phyloP scores from a whole-genome alignment of 2,888 invertebrate species.

The Drosophila lacicola region DNA sequence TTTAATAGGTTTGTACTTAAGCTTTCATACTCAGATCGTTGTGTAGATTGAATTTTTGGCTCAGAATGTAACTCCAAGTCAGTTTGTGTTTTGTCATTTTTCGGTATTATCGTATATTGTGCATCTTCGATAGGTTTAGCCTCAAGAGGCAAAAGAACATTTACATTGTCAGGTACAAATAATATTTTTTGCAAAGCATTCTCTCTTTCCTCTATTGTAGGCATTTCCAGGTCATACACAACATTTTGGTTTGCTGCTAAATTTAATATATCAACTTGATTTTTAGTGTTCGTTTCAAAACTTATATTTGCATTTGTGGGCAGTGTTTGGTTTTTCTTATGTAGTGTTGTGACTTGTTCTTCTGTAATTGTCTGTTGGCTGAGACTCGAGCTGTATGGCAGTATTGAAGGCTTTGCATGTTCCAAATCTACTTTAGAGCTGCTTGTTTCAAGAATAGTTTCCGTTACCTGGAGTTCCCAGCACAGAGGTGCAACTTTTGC shows the following conservation, averaged over 20 bases:
- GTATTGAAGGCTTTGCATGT: conserved; percentile 47
- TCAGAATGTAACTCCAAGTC: conserved; percentile 28
- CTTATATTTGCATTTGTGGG: conserved; percentile 38
- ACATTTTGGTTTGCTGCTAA: conserved; percentile 7
- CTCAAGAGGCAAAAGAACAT: conserved; percentile 13
- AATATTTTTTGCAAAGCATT: conserved; percentile 29
- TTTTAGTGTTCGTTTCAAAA: conserved; percentile 37
- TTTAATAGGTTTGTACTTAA: conserved; percentile 28
- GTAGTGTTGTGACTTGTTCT: conserved; percentile 60
- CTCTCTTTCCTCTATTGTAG: conserved; percentile 25
- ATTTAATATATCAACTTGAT: conserved; percentile 34
- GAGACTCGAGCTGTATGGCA: conserved; percentile 74
- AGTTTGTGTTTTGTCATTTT: conserved; percentile 30
- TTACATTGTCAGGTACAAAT: conserved; percentile 26
- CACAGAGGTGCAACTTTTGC: conserved; percentile 38
- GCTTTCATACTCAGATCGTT: conserved; percentile 40
- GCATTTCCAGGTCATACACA: conserved; percentile 21
- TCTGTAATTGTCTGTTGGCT: conserved; percentile 66
- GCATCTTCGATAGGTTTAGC: conserved; percentile 26
- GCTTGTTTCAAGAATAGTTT: conserved; percentile 40
- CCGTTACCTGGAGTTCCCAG: conserved; percentile 58
- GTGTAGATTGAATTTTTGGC: conserved; percentile 22
- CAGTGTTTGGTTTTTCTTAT: conserved; percentile 37
- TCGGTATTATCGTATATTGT: conserved; percentile 31
- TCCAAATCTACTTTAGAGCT: conserved; percentile 19